These are phyloP conservation scores for Andrena haemorrhoa DNA, from an alignment of 2,888 invertebrate genomes.

Conservation along the genomic window DNA sequence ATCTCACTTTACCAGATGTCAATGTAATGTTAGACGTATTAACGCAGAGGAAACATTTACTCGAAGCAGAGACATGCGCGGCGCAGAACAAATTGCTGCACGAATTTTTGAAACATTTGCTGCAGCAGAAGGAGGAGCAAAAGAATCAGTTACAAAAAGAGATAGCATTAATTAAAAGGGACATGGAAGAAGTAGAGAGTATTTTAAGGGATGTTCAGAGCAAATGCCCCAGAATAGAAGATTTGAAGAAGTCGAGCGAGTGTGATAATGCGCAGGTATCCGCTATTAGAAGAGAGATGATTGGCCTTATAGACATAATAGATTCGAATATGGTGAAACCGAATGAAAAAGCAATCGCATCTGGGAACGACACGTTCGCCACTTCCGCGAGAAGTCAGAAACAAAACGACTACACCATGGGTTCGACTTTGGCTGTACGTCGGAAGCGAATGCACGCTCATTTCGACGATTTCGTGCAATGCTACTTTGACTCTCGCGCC, in stretches of 20 bases:
- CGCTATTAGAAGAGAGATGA: conserved; percentile 87
- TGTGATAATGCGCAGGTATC: conserved; percentile 86
- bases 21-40: conserved; percentile 93
- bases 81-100: conserved; percentile 93
- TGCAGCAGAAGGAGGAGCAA: conserved; percentile 90
- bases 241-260: conserved; percentile 85
- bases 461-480: conserved; percentile 95
- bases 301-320: conserved; percentile 86
- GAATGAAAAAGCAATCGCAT: conserved; percentile 63
- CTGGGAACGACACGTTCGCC: conserved; percentile 66
- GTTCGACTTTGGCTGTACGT: conserved; percentile 88
- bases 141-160: conserved; percentile 89
- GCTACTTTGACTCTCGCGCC: conserved; percentile 92
- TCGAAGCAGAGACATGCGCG: conserved; percentile 92
- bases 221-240: conserved; percentile 87
- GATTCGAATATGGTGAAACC: conserved; percentile 85
- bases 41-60: conserved; percentile 91
- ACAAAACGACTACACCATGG: conserved; percentile 70
- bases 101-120: conserved; percentile 93
- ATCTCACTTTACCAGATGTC: conserved; percentile 91
- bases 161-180: conserved; percentile 90
- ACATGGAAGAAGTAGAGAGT: conserved; percentile 90
- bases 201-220: conserved; percentile 87
- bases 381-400: conserved; percentile 69
- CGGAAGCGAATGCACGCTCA: conserved; percentile 93